phyloP scores from a whole-genome alignment of 2,797 vertebrate genomes.

The Phalanger gymnotis region DNA sequence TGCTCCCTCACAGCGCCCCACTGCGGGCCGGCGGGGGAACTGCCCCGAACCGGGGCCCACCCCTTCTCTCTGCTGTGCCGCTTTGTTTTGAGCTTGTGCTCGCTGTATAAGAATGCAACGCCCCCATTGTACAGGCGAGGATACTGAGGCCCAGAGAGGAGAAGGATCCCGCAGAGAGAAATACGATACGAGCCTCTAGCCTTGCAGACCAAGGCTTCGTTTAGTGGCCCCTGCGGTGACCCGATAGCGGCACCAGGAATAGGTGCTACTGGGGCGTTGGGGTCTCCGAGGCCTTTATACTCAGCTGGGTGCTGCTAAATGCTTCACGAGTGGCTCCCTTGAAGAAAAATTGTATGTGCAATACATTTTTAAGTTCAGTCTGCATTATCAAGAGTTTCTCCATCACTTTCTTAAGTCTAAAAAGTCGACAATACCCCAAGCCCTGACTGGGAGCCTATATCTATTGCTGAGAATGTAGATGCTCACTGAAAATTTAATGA shows the following conservation, averaged over 20 bases:
- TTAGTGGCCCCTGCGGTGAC: no score
- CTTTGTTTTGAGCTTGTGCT: neutral
- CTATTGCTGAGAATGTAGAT: neutral
- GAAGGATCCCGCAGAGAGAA: neutral
- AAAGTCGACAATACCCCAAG: neutral
- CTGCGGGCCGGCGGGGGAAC: neutral
- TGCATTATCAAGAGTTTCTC: neutral
- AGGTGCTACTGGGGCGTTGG: no score
- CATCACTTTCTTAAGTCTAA: neutral
- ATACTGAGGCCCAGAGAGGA: neutral
- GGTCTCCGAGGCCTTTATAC: neutral
- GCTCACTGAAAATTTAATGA: neutral
- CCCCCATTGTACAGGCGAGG: neutral
- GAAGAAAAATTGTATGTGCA: neutral
- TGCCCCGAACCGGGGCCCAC: neutral
- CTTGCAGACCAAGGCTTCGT: neutral
- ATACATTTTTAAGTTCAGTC: neutral
- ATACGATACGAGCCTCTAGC: no score
- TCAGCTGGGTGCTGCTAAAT: neutral
- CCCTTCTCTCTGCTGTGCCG: neutral
- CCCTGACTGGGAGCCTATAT: neutral
- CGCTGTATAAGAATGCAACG: neutral
- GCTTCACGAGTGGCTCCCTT: neutral
- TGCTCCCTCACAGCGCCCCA: neutral
- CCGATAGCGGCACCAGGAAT: neutral